Percentiles rank a stretch among this genome's conserved stretches.
Evolutionary conservation across 2,113 vertebrate genomes (phyloP).

Genomic region (Oncorhynchus clarkii): DNA sequence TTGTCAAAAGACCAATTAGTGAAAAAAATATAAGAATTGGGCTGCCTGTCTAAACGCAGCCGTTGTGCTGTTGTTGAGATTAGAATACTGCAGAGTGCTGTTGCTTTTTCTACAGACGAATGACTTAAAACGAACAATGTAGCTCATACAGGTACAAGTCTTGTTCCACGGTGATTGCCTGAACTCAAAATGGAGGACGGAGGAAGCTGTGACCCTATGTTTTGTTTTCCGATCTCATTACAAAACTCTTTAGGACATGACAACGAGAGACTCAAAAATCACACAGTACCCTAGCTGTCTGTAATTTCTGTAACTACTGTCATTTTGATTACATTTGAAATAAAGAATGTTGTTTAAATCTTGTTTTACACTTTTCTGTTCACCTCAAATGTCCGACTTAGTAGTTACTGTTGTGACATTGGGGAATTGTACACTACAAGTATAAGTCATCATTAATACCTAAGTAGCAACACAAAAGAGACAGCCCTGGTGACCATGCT

Average conservation of each 20-base stretch:
- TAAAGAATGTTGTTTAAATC: slow-evolving; percentile 68
- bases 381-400: not conserved
- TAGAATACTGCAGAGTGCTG: slow-evolving; percentile 25
- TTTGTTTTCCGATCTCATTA: slow-evolving; percentile 39
- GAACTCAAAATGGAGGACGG: slow-evolving; percentile 21
- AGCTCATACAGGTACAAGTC: slow-evolving; percentile 6
- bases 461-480: too few relatives aligned
- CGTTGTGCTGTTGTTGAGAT: slow-evolving; percentile 33
- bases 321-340: slow-evolving; percentile 75
- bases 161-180: slow-evolving; percentile 15
- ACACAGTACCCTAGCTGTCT: slow-evolving; percentile 61
- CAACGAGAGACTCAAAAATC: slow-evolving; percentile 42
- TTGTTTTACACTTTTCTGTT: slow-evolving; percentile 2
- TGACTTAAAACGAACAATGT: slow-evolving; percentile 18
- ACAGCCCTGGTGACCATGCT: too few relatives aligned
- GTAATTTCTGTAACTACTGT: slow-evolving; percentile 74
- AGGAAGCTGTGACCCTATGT: slow-evolving; percentile 35
- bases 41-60: too few relatives aligned
- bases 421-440: not conserved
- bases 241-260: slow-evolving; percentile 38
- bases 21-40: too few relatives aligned
- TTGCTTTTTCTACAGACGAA: slow-evolving; percentile 19
- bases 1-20: too few relatives aligned
- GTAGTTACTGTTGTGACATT: not conserved
- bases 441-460: not conserved